phyloP scores from a whole-genome alignment of 2,888 invertebrate genomes.

The Zaprionus obscuricornis region DNA sequence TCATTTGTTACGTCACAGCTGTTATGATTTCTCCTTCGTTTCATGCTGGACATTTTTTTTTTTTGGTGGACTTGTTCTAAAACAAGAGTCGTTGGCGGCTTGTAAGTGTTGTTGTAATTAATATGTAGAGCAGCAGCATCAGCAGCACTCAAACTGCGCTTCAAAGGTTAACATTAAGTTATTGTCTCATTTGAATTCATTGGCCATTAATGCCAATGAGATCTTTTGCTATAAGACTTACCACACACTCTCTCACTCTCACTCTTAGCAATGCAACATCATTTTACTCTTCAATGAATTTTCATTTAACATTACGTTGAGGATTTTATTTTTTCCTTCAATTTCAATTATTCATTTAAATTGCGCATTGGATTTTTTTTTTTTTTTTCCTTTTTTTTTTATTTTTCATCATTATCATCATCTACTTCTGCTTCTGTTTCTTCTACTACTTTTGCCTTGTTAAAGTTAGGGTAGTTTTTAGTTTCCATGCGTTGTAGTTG shows the following conservation, averaged over 20 bases:
- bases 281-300: slow-evolving; percentile 51
- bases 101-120: slow-evolving; percentile 63
- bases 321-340: slow-evolving; percentile 23
- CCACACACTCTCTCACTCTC: slow-evolving; percentile 6
- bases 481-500: slow-evolving; percentile 53
- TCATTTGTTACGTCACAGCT: slow-evolving; percentile 72
- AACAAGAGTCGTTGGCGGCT: slow-evolving; percentile 33
- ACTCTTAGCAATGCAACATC: slow-evolving; percentile 9
- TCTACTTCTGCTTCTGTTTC: no score
- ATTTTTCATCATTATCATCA: no score
- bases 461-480: slow-evolving; percentile 47
- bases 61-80: slow-evolving; percentile 12
- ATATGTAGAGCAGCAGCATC: no score
- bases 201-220: slow-evolving; percentile 24
- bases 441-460: neutral
- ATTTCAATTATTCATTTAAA: slow-evolving; percentile 54
- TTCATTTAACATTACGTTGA: slow-evolving; percentile 37
- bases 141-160: slow-evolving; percentile 38
- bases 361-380: slow-evolving; percentile 42
- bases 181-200: slow-evolving; percentile 67
- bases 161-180: slow-evolving; percentile 39
- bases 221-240: no score
- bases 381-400: neutral
- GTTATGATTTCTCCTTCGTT: slow-evolving; percentile 57
- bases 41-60: neutral